phyloP scores from a whole-genome alignment of 1,140 invertebrate genomes.

The Drosophila littoralis region DNA sequence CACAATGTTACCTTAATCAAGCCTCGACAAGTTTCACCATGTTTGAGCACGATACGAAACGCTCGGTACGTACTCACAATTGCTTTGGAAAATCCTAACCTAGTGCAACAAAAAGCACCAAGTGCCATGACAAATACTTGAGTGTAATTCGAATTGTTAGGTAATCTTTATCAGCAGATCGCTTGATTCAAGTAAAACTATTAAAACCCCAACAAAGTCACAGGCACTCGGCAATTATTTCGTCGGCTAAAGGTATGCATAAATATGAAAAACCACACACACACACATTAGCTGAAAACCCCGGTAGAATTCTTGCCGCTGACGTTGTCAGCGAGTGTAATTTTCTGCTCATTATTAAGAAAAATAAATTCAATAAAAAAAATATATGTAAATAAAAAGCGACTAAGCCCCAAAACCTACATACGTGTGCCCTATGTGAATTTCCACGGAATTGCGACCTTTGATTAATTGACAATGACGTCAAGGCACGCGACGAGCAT shows the following conservation, averaged over 20 bases:
- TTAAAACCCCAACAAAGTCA: conserved; percentile 19
- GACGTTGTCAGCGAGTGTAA: conserved; percentile 4
- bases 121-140: conserved; percentile 25
- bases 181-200: conserved; percentile 8
- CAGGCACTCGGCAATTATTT: conserved; percentile 7
- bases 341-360: neutral
- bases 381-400: neutral
- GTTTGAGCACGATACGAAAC: neutral
- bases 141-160: conserved; percentile 8
- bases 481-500: conserved; percentile 72
- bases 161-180: conserved; percentile 19
- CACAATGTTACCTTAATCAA: conserved; percentile 35
- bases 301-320: conserved; percentile 9
- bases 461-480: conserved; percentile 57
- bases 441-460: conserved; percentile 50
- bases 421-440: conserved; percentile 22
- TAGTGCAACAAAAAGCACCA: conserved; percentile 51
- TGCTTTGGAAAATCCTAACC: conserved; percentile 58
- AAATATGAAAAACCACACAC: neutral
- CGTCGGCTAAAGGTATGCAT: neutral
- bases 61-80: neutral
- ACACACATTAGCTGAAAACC: neutral
- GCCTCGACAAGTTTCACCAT: conserved; percentile 7
- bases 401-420: neutral
- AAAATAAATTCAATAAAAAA: neutral